These are phyloP conservation scores for Sebastes hubbsi DNA, from an alignment of 2,797 vertebrate genomes.

Conservation along the genomic window DNA sequence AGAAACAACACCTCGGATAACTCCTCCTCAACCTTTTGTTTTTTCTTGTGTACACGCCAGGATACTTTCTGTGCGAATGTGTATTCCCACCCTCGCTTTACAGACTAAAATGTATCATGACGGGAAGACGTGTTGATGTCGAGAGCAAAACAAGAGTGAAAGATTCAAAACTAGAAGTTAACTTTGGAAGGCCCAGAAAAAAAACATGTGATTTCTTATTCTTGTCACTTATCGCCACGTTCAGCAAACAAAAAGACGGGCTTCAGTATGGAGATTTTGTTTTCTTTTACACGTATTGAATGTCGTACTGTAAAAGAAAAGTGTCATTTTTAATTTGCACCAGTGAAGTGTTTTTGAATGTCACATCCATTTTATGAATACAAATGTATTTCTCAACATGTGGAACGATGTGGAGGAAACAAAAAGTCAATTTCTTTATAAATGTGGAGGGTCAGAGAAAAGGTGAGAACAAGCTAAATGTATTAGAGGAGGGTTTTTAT, in stretches of 20 bases:
- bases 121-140: background rate
- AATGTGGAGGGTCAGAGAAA: slow-evolving; percentile 55
- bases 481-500: background rate
- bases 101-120: slow-evolving; percentile 33
- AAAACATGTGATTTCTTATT: background rate
- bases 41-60: background rate
- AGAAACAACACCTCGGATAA: slow-evolving; percentile 28
- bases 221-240: background rate
- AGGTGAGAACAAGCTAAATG: slow-evolving; percentile 1
- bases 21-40: slow-evolving; percentile 34
- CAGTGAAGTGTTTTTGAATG: slow-evolving; percentile 66
- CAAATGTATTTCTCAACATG: slow-evolving; percentile 46
- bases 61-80: background rate
- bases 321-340: slow-evolving; percentile 52
- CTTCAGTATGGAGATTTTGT: slow-evolving; percentile 11
- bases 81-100: slow-evolving; percentile 29
- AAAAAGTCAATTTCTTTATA: slow-evolving; percentile 57
- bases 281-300: slow-evolving; percentile 31
- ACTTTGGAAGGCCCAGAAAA: slow-evolving; percentile 27
- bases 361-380: slow-evolving; percentile 70
- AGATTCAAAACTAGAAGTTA: slow-evolving; percentile 22
- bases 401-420: background rate
- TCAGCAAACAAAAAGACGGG: background rate
- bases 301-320: slow-evolving; percentile 13
- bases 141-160: slow-evolving; percentile 17